Evolutionary conservation across 2,888 invertebrate genomes (phyloP).

Genomic region (Protophormia terraenovae): DNA sequence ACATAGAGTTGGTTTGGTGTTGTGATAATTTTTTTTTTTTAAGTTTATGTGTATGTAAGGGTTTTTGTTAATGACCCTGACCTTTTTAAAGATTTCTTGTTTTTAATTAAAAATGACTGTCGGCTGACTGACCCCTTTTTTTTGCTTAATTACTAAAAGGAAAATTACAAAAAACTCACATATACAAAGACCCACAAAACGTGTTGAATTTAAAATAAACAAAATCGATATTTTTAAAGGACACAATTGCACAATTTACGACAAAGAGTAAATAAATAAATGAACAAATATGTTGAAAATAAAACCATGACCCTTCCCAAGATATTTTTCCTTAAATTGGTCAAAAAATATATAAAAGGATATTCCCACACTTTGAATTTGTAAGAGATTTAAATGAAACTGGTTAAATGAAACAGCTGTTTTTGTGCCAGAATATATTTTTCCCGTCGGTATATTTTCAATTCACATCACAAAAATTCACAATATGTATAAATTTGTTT

Average conservation of each 20-base stretch:
- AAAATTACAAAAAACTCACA: background rate
- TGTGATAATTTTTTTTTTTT: background rate
- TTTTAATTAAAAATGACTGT: constrained; percentile 56
- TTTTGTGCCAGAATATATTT: background rate
- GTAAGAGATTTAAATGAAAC: constrained; percentile 38
- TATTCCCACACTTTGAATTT: constrained; percentile 44
- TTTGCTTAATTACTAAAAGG: constrained; percentile 25
- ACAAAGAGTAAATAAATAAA: constrained; percentile 18
- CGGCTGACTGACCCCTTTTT: constrained; percentile 50
- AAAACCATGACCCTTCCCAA: constrained; percentile 62
- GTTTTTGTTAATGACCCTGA: constrained; percentile 55
- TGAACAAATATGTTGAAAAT: background rate
- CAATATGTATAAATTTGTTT: background rate
- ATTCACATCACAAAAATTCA: background rate
- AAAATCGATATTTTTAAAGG: constrained; percentile 50
- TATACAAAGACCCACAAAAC: background rate
- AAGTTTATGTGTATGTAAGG: background rate
- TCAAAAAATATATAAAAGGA: constrained; percentile 14
- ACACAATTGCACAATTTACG: constrained; percentile 22
- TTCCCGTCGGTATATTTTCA: constrained; percentile 47
- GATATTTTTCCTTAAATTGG: constrained; percentile 46
- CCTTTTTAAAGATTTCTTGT: constrained; percentile 44
- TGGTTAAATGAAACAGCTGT: constrained; percentile 52
- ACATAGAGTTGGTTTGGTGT: background rate
- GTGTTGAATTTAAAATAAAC: constrained; percentile 10